A percentile compares a stretch with the other conserved stretches of the same genome.
phyloP scores from a whole-genome alignment of 1,140 invertebrate genomes.

The Bicyclus anynana region DNA sequence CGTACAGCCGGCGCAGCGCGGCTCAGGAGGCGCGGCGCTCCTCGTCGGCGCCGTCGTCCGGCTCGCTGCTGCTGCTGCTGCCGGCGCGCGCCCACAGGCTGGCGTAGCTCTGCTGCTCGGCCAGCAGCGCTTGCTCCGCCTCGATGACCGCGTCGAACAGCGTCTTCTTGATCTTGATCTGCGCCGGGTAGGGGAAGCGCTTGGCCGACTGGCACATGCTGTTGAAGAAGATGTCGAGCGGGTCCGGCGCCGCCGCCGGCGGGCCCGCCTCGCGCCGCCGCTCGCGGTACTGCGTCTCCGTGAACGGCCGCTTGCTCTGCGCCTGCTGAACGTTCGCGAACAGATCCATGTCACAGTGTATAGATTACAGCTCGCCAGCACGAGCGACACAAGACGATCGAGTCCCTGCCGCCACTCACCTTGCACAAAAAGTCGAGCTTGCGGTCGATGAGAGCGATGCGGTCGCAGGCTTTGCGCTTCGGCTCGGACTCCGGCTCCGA shows the following conservation, averaged over 20 bases:
- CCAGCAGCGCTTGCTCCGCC: slow-evolving; percentile 59
- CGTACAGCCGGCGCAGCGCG: slow-evolving; percentile 23
- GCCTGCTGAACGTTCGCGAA: slow-evolving; percentile 1
- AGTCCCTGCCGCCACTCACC: not conserved
- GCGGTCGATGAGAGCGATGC: slow-evolving; percentile 44
- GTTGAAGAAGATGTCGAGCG: slow-evolving; percentile 69
- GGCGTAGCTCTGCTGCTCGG: slow-evolving; percentile 67
- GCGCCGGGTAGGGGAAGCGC: slow-evolving; percentile 58
- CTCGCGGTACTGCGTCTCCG: slow-evolving; percentile 29
- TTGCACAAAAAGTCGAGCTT: slow-evolving; percentile 56
- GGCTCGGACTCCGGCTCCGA: slow-evolving; percentile 45
- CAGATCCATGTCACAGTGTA: not conserved
- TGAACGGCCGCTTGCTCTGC: slow-evolving; percentile 36
- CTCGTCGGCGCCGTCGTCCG: slow-evolving; percentile 34
- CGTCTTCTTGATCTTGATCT: slow-evolving; percentile 59
- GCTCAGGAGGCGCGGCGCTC: slow-evolving; percentile 54
- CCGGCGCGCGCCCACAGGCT: slow-evolving; percentile 58
- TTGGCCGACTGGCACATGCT: slow-evolving; percentile 70
- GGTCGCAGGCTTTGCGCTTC: slow-evolving; percentile 38
- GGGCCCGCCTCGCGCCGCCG: slow-evolving; percentile 29
- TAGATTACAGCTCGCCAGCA: too few species aligned
- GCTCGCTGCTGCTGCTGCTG: slow-evolving; percentile 39
- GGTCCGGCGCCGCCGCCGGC: slow-evolving; percentile 39
- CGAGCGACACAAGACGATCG: too few species aligned
- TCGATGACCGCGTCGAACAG: slow-evolving; percentile 59